phyloP scores from a whole-genome alignment of 2,888 invertebrate species.

The Pristionchus entomophagus region DNA sequence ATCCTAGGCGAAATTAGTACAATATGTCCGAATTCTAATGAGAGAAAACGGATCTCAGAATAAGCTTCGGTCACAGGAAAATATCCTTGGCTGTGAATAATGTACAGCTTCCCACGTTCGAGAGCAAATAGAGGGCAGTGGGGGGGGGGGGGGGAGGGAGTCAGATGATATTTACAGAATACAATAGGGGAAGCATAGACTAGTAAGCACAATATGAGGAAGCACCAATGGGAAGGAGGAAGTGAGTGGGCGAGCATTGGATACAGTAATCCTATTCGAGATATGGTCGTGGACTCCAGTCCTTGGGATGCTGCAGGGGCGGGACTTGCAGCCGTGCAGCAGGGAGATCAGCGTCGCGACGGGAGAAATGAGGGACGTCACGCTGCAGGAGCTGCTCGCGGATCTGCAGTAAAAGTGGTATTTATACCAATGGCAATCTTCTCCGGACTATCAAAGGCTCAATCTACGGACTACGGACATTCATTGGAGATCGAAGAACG shows the following conservation, averaged over 20 bases:
- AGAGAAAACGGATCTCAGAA: neutral
- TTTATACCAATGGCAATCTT: too few relatives aligned
- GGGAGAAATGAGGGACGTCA: conserved; percentile 22
- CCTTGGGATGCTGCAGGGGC: conserved; percentile 12
- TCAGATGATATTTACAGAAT: neutral
- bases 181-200: neutral
- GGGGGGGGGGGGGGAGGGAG: neutral
- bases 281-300: conserved; percentile 47
- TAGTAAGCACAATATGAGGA: neutral
- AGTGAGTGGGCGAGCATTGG: neutral
- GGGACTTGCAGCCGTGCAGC: neutral
- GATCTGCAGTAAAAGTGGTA: conserved; percentile 26
- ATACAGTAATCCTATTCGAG: neutral
- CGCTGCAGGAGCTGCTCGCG: conserved; percentile 42
- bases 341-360: neutral
- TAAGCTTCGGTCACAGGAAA: too few relatives aligned
- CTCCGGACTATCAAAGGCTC: too few relatives aligned
- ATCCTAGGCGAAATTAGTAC: neutral
- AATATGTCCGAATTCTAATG: neutral
- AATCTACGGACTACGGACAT: too few relatives aligned
- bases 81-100: neutral
- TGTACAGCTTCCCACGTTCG: neutral
- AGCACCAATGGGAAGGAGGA: neutral
- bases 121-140: too few relatives aligned
- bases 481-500: too few relatives aligned